A percentile compares a stretch with the other conserved stretches of the same genome.
Conservation (phyloP, 2,888 invertebrate genomes). For the Opisthograptis luteolata region DNA sequence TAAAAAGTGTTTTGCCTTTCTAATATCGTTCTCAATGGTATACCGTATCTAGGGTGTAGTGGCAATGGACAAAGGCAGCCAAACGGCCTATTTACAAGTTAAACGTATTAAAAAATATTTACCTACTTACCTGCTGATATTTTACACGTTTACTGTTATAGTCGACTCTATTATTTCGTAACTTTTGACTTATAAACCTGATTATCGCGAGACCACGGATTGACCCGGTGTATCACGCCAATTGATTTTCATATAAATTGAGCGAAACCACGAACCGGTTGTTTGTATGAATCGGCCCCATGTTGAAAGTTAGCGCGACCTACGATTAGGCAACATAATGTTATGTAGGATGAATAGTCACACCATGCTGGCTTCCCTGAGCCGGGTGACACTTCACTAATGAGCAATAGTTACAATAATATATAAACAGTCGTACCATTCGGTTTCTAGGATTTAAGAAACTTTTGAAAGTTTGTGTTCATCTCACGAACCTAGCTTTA, state of each 20-base stretch:
- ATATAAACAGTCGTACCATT: slow-evolving; percentile 6
- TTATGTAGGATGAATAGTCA: slow-evolving; percentile 61
- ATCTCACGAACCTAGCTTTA: too few relatives aligned
- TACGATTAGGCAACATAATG: slow-evolving; percentile 69
- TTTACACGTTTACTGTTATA: not conserved
- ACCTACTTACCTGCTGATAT: not conserved
- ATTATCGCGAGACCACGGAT: slow-evolving; percentile 50
- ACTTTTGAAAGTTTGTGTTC: slow-evolving; percentile 9
- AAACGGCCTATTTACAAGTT: slow-evolving; percentile 31
- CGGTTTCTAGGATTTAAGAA: not conserved
- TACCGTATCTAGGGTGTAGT: slow-evolving; percentile 45
- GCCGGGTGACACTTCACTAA: slow-evolving; percentile 9
- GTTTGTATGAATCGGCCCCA: slow-evolving; percentile 60
- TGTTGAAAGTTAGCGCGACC: slow-evolving; percentile 76
- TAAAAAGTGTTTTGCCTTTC: slow-evolving; percentile 62
- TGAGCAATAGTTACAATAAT: slow-evolving; percentile 7
- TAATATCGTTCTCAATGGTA: slow-evolving; percentile 58
- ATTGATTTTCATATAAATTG: slow-evolving; percentile 78
- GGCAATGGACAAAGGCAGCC: slow-evolving; percentile 47
- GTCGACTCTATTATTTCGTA: slow-evolving; percentile 50
- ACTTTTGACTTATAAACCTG: slow-evolving; percentile 63
- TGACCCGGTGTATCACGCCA: slow-evolving; percentile 66
- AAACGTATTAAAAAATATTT: not conserved
- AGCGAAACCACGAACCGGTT: slow-evolving; percentile 72
- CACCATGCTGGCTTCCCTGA: slow-evolving; percentile 8